Evolutionary conservation across 1,140 invertebrate species (phyloP), one percentile per base, ranked within the genome.

Genomic region (Drosophila willistoni): DNA sequence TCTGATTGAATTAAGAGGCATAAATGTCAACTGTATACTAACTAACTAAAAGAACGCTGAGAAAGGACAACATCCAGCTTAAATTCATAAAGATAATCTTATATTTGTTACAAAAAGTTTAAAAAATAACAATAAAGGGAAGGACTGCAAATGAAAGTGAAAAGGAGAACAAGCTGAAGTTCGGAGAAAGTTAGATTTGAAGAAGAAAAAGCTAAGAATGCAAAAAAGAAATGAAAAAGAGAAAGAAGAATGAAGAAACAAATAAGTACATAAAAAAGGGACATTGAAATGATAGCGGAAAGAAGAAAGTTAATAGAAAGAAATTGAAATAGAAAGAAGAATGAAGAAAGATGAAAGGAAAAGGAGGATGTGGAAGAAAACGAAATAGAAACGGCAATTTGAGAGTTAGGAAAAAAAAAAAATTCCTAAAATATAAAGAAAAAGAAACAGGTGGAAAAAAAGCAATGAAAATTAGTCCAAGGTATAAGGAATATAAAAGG

Each of bases 11-110:
- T 57, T 57, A 59, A 59, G 55, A 57, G 29, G n/a, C 25, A 61
- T 70, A 62, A 71, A 74, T 74, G 68, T 51, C 69, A 72, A 51
- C 13, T 10, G 19, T 51, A 22, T 51, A 29, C 29, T 29, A 29
- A 29, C 29, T 7, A 51, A 22, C 17, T 12, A 51, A 22, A 51
- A 19, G 1, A 51, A 51, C 36, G 12, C 57, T 66, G 36, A 22
- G 54, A 39, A 34, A 36, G 29, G 33, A 14, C 25, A 64, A 36
- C 17, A 17, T 5, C 3, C 9, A 51, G 19, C 44, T 51, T 51
- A 22, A 51, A 51, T 51, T 51, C 17, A 51, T 22, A 7, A 4
- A 22, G 9, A 51, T 51, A 22, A 51, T 10, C 3, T 51, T 51
- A 12, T 51, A 22, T 51, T 19, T 19, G 3, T 17, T 47, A 17